Evolutionary conservation across 2,888 invertebrate genomes (phyloP).

Genomic region (Oxystoma pomonae): DNA sequence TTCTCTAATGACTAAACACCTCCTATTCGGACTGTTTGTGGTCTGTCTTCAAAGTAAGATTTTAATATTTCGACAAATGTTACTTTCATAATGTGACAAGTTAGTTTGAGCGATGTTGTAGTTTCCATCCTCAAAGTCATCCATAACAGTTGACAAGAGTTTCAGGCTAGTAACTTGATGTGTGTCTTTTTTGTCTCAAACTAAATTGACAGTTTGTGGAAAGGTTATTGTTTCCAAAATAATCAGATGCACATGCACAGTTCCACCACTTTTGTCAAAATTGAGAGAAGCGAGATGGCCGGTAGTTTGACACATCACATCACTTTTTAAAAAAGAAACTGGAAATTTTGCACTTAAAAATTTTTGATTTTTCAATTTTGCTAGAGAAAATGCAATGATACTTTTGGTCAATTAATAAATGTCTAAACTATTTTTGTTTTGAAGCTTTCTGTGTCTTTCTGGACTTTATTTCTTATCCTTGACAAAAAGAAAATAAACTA

Average conservation of each 20-base stretch:
- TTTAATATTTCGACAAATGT: neutral
- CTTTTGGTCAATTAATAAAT: slow-evolving; percentile 7
- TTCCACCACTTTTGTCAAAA: slow-evolving; percentile 15
- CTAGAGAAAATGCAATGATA: slow-evolving; percentile 3
- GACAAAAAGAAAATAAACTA: no score
- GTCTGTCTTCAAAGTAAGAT: neutral
- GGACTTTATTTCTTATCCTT: no score
- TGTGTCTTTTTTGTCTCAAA: neutral
- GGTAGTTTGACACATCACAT: slow-evolving; percentile 5
- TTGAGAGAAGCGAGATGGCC: slow-evolving; percentile 11
- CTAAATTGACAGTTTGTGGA: neutral
- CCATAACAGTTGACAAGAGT: neutral
- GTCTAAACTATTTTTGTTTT: slow-evolving; percentile 11
- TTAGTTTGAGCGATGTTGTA: neutral
- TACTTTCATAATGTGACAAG: neutral
- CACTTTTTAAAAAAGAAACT: neutral
- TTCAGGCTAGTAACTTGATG: neutral
- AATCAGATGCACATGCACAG: slow-evolving; percentile 7
- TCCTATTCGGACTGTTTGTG: neutral
- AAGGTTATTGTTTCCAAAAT: slow-evolving; percentile 2
- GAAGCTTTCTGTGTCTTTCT: no score
- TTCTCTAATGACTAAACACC: neutral
- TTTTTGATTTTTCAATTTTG: no score
- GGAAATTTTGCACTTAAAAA: neutral
- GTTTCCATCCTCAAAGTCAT: neutral